Percentiles rank a stretch among this genome's conserved stretches.
phyloP scores from a whole-genome alignment of 2,113 vertebrate genomes.

The Brachionichthys hirsutus region DNA sequence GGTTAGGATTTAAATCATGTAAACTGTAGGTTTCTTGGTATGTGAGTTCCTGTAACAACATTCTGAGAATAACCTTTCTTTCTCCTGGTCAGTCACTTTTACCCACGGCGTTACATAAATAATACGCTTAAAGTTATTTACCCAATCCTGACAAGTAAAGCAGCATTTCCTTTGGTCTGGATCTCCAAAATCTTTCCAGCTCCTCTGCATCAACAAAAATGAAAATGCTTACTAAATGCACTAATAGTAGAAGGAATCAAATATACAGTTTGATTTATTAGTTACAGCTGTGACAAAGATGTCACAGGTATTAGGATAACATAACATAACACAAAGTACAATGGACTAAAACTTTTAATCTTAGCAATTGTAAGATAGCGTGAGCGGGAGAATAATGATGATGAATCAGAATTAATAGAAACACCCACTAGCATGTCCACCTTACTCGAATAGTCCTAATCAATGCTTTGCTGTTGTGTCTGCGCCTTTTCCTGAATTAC shows the following conservation, averaged over 20 bases:
- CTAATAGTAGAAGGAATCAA: not conserved
- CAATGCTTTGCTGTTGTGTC: slow-evolving; percentile 1
- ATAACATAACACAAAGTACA: too few relatives aligned
- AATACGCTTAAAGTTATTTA: slow-evolving; percentile 5
- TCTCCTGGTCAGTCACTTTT: not conserved
- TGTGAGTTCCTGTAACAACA: not conserved
- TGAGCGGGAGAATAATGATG: not conserved
- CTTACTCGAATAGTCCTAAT: slow-evolving; percentile 9
- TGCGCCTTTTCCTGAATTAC: slow-evolving; percentile 10
- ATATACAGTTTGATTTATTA: too few relatives aligned
- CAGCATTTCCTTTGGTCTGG: not conserved
- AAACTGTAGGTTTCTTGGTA: not conserved
- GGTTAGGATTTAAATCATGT: not conserved
- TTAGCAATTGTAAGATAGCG: not conserved
- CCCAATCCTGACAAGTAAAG: too few relatives aligned
- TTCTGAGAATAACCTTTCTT: too few relatives aligned
- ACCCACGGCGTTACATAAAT: not conserved
- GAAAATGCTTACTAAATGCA: not conserved
- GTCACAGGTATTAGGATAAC: too few relatives aligned
- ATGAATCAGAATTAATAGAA: not conserved
- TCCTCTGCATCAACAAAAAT: not conserved
- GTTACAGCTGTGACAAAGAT: too few relatives aligned
- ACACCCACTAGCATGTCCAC: not conserved
- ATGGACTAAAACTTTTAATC: too few relatives aligned
- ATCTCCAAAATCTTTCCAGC: slow-evolving; percentile 5